Percentiles rank a stretch among this genome's conserved stretches.
Evolutionary conservation across 35 echinoderm and acorn worm species (phyloP).

Genomic region (Antedon bifida): DNA sequence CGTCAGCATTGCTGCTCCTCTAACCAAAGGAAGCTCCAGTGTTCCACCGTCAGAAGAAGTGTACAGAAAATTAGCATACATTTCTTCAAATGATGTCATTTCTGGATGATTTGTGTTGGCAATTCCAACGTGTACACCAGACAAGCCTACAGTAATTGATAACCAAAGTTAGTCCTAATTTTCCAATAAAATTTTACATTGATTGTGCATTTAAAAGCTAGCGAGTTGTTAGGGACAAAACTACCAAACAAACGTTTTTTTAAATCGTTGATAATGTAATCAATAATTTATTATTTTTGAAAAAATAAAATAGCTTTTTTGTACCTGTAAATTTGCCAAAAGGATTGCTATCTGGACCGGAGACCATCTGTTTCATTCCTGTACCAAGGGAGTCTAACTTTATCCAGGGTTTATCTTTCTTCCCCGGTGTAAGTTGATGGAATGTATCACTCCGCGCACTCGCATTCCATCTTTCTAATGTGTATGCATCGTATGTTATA

Average conservation of each 20-base stretch:
- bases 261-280: no score
- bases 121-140: slow-evolving; percentile 51
- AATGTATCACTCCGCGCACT: slow-evolving; percentile 34
- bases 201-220: no score
- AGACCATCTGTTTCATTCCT: slow-evolving; percentile 71
- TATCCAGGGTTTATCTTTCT: slow-evolving; percentile 44
- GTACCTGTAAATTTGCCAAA: slow-evolving; percentile 59
- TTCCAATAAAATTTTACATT: no score
- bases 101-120: slow-evolving; percentile 28
- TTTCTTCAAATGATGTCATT: slow-evolving; percentile 70
- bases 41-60: slow-evolving; percentile 25
- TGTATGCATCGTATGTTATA: slow-evolving; percentile 73
- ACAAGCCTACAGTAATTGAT: slow-evolving; percentile 6
- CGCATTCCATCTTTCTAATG: slow-evolving; percentile 63
- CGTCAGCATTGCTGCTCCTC: slow-evolving; percentile 49
- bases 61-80: slow-evolving; percentile 77
- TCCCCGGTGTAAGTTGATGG: slow-evolving; percentile 55
- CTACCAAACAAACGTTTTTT: no score
- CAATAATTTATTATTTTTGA: not conserved
- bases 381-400: slow-evolving; percentile 43
- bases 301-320: not conserved
- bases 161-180: no score
- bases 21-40: slow-evolving; percentile 66
- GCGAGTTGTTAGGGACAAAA: no score
- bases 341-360: slow-evolving; percentile 62